These are phyloP conservation scores for Pristionchus mayeri DNA, from an alignment of 2,888 invertebrate species.

Conservation along the genomic window DNA sequence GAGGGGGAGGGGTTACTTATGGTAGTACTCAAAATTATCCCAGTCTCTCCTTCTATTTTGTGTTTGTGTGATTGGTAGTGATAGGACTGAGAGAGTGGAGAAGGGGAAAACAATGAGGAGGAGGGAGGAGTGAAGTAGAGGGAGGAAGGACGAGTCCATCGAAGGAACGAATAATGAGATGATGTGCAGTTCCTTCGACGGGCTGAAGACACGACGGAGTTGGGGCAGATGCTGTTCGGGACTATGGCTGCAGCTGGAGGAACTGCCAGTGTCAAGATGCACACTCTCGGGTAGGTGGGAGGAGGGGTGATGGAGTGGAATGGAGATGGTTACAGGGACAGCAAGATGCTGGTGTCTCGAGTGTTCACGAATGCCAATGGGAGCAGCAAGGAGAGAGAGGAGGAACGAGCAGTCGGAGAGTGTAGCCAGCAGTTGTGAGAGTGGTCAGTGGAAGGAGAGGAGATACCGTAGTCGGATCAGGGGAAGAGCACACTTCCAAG, in stretches of 20 bases:
- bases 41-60: conserved; percentile 27
- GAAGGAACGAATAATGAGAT: neutral
- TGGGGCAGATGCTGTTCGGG: conserved; percentile 68
- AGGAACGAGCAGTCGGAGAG: conserved; percentile 6
- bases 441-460: too few species aligned
- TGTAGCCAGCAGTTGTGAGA: conserved; percentile 12
- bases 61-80: conserved; percentile 1
- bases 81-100: neutral
- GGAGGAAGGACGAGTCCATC: neutral
- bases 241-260: conserved; percentile 59
- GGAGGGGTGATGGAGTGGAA: neutral
- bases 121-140: neutral
- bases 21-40: neutral
- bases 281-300: conserved; percentile 62
- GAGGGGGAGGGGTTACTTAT: neutral
- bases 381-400: neutral
- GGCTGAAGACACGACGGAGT: conserved; percentile 51
- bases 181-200: conserved; percentile 60
- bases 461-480: too few species aligned
- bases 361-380: conserved; percentile 42
- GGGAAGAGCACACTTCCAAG: too few species aligned
- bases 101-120: neutral
- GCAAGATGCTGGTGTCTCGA: conserved; percentile 35
- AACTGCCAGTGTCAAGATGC: conserved; percentile 68
- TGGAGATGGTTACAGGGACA: conserved; percentile 17